Evolutionary conservation across 2,888 invertebrate genomes (phyloP), one percentile per base, ranked within the genome.

Genomic region (Eucera pruinosa): DNA sequence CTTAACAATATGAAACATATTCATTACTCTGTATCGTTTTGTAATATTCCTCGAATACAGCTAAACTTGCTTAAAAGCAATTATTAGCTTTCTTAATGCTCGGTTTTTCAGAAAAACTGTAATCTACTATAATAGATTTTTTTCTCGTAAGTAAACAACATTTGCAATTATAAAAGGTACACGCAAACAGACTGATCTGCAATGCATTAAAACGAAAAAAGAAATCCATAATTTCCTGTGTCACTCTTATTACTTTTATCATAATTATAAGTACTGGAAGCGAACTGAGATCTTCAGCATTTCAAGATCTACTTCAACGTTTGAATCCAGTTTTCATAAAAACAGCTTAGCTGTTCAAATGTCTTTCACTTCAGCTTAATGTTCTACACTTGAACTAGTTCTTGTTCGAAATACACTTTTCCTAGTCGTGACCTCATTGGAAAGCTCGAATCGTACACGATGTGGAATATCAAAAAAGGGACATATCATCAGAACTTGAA

Each of bases 381-480:
- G 58, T 30, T 43, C 43, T 30, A 18, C 57, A 27, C 27, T 41
- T 27, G 41, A 25, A 57, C 25, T 25, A 57, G 13, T 43, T 43
- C 18, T 11, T 13, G 43, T 45, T 60, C 27, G 18, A 30, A 43
- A 27, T 43, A 60, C 58, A 60, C 15, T 60, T 41, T 58, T 41
- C 0, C 43, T 45, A 27, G 4, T 43, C 18, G 58, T 58, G 43
- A 45, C 43, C 58, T 45, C 43, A 1, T 27, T 41, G 13, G 43
- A n/a, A 13, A 36, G 11, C 18, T n/a, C n/a, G n/a, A 36, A 36
- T 55, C 15, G 15, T 36, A 45, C 18, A 45, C 27, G 45, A 1
- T 15, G 2, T 18, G 18, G 27, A 48, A 2, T 15, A 25, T 48
- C 25, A 20, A 20, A 18, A n/a, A 25, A 58, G 27, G 18, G 27